Base-by-base conservation (phyloP, 2,888 invertebrate genomes). In the Plebejus argus region DNA sequence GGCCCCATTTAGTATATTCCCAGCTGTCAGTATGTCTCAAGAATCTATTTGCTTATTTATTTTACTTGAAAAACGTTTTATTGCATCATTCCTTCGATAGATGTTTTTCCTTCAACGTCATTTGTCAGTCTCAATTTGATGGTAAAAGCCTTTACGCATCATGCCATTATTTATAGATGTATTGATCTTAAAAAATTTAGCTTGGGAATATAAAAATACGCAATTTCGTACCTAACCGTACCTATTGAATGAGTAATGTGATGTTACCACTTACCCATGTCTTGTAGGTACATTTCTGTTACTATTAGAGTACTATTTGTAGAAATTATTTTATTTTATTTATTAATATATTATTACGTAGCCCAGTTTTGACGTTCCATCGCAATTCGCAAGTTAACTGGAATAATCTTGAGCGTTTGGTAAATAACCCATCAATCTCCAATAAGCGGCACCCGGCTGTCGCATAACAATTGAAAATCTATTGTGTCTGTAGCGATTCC, bases 111-210 rank as follows among this genome's bases (percentile, higher is more conserved):
- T 82, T 81, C 81, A 79, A 77, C 85, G 86, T 90, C 88, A 88
- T 89, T 90, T 88, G 91, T 90, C 91, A 90, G 88, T 90, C 90
- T 87, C 86, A 87, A 88, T 90, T 88, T 86, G 84, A 83, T 82
- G 85, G 84, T 87, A 85, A 89, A 89, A 87, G 85, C 85, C 85
- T 88, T 88, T 86, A 77, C 80, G 79, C 81, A 78, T 81, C 78
- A 78, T 74, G 78, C 82, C 82, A 83, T 84, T 83, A 72, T 49
- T 72, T 72, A 49, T 83, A 82, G 79, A 80, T 79, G 76, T 70
- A 78, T 39, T 53, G 12, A 28, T 18, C 77, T 78, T 78, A 76
- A 61, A 61, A 61, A 61, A 61, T 2, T 49, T 4, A 4, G 71
- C n/a, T 45, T 20, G 20, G 23, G 45, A 72, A 72, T 72, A 45